phyloP scores from a whole-genome alignment of 2,888 invertebrate genomes.

The Synergus umbraculus region DNA sequence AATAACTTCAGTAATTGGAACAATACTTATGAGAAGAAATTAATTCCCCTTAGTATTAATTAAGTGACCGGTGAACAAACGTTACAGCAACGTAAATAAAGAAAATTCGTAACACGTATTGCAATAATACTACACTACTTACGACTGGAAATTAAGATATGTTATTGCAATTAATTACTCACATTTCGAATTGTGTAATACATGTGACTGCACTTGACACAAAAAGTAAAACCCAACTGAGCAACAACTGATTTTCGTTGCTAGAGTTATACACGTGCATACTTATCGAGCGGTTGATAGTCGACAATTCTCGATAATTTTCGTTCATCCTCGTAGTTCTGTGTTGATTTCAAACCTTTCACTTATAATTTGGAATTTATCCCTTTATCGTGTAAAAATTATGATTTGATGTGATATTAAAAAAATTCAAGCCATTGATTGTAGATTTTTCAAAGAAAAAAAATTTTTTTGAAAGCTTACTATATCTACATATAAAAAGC shows the following conservation, averaged over 20 bases:
- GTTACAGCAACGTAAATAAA: neutral
- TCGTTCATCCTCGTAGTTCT: neutral
- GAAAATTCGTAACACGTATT: neutral
- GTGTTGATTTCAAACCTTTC: neutral
- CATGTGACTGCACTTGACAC: neutral
- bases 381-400: neutral
- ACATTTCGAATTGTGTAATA: conserved; percentile 2
- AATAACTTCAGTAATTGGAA: neutral
- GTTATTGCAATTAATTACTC: conserved; percentile 1
- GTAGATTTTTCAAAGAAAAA: neutral
- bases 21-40: neutral
- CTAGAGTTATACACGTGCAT: conserved; percentile 31
- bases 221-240: conserved; percentile 12
- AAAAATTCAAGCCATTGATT: too few relatives aligned
- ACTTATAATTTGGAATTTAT: neutral
- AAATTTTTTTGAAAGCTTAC: neutral
- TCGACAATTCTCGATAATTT: conserved; percentile 27
- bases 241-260: conserved; percentile 15
- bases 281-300: conserved; percentile 25
- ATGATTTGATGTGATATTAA: too few relatives aligned
- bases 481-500: too few relatives aligned
- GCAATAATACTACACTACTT: neutral
- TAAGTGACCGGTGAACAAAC: neutral
- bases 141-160: neutral
- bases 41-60: too few relatives aligned